Base-by-base conservation (phyloP, 2,888 invertebrate genomes). In the Agrochola lota region DNA sequence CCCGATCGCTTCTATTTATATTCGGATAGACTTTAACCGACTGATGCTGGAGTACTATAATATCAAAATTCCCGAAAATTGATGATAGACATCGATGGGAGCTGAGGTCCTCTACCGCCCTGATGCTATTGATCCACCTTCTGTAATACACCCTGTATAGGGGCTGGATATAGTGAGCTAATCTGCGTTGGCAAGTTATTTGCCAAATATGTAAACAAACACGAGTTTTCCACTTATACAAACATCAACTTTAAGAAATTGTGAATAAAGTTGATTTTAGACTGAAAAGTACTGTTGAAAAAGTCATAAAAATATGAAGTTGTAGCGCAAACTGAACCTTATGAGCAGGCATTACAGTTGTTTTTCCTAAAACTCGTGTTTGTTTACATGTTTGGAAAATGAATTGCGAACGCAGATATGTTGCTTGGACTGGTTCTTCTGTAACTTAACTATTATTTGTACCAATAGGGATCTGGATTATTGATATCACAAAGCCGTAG, bases 401-500 rank as follows among this genome's bases (percentile, higher is more conserved):
- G 30, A 30, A 30, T 30, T 35, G 35, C 35, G 35, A 35, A 35
- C 35, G 35, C 2, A 35, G 3, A 35, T 35, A 35, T 4, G 35
- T 20, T 62, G 60, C 9, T 0, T 15, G 0, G 12, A 55, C 1
- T 78, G 63, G 15, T 35, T 30, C 67, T 81, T 81, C 81, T 81
- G 57, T 9, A 55, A 23, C 15, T 63, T 0, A 2, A 20, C 11
- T 35, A 8, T 17, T 11, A 5, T 62, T 46, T 62, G 60, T 62
- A 52, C 1, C 57, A 71, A 73, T 26, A 57, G 35, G 67, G 40
- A 63, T 17, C 55, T 43, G 67, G 81, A 81, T 84, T 81, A 81
- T 85, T 78, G 75, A 75, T 84, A 78, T 81, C 67, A 75, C 85
- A 78, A 84, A 81, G 85, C 70, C 71, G 23, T 67, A 73, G 74